Percentiles rank a stretch among this genome's conserved stretches.
Evolutionary conservation across 2,797 vertebrate species (phyloP).

Genomic region (Melanotaenia trifasciata): DNA sequence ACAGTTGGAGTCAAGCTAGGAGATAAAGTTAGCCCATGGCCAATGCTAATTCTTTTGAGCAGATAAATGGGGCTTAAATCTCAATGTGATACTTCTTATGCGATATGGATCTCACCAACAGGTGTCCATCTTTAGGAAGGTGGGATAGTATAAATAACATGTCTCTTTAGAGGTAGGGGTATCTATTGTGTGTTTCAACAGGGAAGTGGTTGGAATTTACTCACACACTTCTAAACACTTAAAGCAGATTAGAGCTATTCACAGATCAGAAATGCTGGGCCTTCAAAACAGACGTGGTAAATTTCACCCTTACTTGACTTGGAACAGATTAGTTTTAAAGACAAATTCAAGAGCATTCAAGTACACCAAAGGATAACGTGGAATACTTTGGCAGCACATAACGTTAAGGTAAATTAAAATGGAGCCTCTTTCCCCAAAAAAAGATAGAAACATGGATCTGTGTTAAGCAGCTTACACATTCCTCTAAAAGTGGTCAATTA

Average conservation of each 20-base stretch:
- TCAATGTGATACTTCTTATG: slow-evolving; percentile 55
- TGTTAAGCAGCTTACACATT: neutral
- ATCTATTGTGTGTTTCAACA: neutral
- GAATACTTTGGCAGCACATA: neutral
- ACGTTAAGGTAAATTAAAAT: neutral
- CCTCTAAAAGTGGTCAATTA: neutral
- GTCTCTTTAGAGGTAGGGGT: neutral
- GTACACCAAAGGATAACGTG: neutral
- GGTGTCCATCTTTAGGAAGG: slow-evolving; percentile 43
- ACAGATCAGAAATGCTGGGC: no score
- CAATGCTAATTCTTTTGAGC: slow-evolving; percentile 44
- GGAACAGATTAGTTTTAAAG: no score
- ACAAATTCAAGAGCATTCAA: neutral
- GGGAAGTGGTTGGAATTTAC: neutral
- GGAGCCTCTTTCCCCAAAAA: neutral
- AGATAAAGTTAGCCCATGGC: slow-evolving; percentile 65
- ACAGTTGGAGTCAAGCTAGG: slow-evolving; percentile 50
- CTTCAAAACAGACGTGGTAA: no score
- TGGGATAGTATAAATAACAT: neutral
- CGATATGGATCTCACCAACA: slow-evolving; percentile 59
- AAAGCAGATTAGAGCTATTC: neutral
- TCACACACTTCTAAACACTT: neutral
- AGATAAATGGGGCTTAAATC: slow-evolving; percentile 54
- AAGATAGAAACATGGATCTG: neutral
- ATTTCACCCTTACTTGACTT: no score